Conservation (phyloP, 1,140 invertebrate genomes). For the Ptiloglossa arizonensis region DNA sequence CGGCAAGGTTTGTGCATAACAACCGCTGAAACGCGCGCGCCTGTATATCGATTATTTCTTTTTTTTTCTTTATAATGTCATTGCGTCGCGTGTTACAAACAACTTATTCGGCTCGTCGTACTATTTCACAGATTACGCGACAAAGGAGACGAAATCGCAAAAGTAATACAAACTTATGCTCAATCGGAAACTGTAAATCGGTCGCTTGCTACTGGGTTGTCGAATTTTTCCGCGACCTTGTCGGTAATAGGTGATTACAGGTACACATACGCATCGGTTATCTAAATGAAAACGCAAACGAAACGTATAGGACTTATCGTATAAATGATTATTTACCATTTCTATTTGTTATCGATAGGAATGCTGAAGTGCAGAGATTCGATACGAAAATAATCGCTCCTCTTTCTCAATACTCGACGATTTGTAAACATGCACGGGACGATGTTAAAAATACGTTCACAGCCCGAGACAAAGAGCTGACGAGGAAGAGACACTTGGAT, state of each 20-base stretch:
- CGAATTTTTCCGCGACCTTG: conserved; percentile 85
- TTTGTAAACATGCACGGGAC: conserved; percentile 88
- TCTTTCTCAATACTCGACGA: conserved; percentile 86
- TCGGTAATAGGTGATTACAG: conserved; percentile 87
- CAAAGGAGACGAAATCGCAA: conserved; percentile 87
- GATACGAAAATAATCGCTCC: conserved; percentile 86
- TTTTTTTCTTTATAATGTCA: neutral
- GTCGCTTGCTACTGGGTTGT: conserved; percentile 84
- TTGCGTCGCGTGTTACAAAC: neutral
- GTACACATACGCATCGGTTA: conserved; percentile 51
- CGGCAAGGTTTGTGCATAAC: conserved; percentile 83
- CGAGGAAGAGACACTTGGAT: conserved; percentile 85
- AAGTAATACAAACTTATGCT: conserved; percentile 85
- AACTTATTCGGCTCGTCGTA: neutral
- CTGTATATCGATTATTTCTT: conserved; percentile 50
- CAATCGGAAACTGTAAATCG: conserved; percentile 87
- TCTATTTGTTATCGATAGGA: conserved; percentile 70
- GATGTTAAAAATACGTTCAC: conserved; percentile 88
- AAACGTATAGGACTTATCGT: too few species aligned
- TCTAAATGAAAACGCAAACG: too few species aligned
- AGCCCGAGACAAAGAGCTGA: conserved; percentile 86
- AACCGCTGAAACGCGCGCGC: neutral
- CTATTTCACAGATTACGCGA: conserved; percentile 84
- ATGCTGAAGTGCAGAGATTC: conserved; percentile 86
- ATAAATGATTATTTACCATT: neutral